These are phyloP conservation scores for Drosophila demipolita DNA, from an alignment of 2,888 invertebrate species.

Conservation along the genomic window DNA sequence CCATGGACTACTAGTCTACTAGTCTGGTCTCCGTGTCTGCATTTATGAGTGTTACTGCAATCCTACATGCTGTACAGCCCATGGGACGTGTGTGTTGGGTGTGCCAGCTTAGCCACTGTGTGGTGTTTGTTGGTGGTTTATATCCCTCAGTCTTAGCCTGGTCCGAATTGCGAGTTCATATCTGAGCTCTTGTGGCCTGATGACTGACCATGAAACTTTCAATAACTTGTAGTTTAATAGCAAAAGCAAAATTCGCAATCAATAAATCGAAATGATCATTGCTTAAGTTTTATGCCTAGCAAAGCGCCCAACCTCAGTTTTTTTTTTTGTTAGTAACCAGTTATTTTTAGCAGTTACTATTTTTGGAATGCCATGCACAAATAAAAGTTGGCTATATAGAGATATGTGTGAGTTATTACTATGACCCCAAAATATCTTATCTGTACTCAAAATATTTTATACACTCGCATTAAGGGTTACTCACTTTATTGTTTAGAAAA, in stretches of 20 bases:
- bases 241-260: conserved; percentile 51
- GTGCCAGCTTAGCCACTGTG: conserved; percentile 32
- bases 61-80: conserved; percentile 28
- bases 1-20: conserved; percentile 25
- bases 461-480: background rate
- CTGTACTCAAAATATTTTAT: background rate
- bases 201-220: conserved; percentile 16
- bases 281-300: background rate
- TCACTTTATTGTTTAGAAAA: background rate
- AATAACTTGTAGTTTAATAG: conserved; percentile 43
- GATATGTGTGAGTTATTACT: background rate
- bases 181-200: conserved; percentile 18
- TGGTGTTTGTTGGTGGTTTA: conserved; percentile 35
- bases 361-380: background rate
- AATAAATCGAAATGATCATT: conserved; percentile 27
- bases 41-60: conserved; percentile 42
- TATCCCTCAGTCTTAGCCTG: conserved; percentile 34
- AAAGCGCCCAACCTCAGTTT: background rate
- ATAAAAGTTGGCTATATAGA: background rate
- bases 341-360: background rate
- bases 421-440: background rate
- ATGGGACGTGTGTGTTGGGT: conserved; percentile 34
- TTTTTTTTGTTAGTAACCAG: too few relatives aligned
- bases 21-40: conserved; percentile 15
- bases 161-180: conserved; percentile 40